A percentile compares a stretch with the other conserved stretches of the same genome.
Evolutionary conservation across 2,888 invertebrate genomes (phyloP).

Genomic region (Epinotia ramella): DNA sequence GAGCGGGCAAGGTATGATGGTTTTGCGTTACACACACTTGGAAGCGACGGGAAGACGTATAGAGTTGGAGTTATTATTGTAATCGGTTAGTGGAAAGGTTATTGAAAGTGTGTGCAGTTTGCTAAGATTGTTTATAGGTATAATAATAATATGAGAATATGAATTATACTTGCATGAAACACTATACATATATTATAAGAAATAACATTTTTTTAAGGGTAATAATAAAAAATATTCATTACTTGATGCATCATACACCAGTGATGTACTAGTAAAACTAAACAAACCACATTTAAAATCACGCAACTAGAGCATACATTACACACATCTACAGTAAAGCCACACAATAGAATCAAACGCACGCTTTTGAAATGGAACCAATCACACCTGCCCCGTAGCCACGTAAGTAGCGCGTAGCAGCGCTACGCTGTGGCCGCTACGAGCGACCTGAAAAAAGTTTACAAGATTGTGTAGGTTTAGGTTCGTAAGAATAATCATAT

Average conservation of each 20-base stretch:
- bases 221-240: no score
- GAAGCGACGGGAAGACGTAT: constrained; percentile 77
- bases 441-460: constrained; percentile 26
- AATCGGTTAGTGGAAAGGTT: constrained; percentile 19
- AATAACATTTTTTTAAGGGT: no score
- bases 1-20: constrained; percentile 58
- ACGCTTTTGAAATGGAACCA: constrained; percentile 23
- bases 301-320: neutral
- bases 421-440: constrained; percentile 36
- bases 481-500: neutral
- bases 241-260: no score
- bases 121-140: neutral
- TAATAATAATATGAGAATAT: neutral
- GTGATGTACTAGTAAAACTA: no score
- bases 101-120: constrained; percentile 22
- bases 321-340: neutral
- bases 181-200: neutral
- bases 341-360: constrained; percentile 23
- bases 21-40: constrained; percentile 68
- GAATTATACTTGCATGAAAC: neutral
- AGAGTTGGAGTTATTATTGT: constrained; percentile 57
- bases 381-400: constrained; percentile 34
- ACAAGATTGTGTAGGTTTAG: neutral
- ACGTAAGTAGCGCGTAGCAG: constrained; percentile 51
- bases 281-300: no score